Percentiles rank a stretch among this genome's conserved stretches.
phyloP scores from a whole-genome alignment of 1,140 invertebrate genomes.

The Bathynomus jamesi region DNA sequence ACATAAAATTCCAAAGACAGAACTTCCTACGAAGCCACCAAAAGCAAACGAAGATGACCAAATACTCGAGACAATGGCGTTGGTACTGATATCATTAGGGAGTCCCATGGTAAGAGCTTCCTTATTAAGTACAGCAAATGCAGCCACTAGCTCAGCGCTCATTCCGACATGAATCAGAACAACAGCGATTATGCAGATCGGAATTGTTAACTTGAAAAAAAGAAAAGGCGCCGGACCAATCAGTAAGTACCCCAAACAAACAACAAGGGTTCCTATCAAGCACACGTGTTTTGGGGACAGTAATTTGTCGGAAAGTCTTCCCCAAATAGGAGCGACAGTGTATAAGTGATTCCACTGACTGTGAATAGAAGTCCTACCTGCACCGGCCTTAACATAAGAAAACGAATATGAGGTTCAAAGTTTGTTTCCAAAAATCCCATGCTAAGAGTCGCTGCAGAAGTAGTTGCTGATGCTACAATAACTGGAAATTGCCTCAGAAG shows the following conservation, averaged over 20 bases:
- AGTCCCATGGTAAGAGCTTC: slow-evolving; percentile 62
- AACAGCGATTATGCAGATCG: slow-evolving; percentile 54
- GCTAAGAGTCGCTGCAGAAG: slow-evolving; percentile 65
- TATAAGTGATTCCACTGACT: slow-evolving; percentile 79
- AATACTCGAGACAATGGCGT: slow-evolving; percentile 70
- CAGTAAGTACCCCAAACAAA: slow-evolving; percentile 57
- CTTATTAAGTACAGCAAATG: slow-evolving; percentile 67
- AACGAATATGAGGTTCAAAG: slow-evolving; percentile 67
- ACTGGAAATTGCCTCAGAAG: slow-evolving; percentile 39
- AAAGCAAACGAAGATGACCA: slow-evolving; percentile 79
- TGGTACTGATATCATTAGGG: slow-evolving; percentile 70
- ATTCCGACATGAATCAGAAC: slow-evolving; percentile 69
- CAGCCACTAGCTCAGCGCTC: slow-evolving; percentile 68
- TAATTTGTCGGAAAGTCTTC: slow-evolving; percentile 65
- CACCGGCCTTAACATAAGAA: slow-evolving; percentile 62
- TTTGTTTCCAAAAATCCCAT: slow-evolving; percentile 75
- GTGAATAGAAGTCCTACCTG: slow-evolving; percentile 76
- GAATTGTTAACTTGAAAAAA: slow-evolving; percentile 14
- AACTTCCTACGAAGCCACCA: slow-evolving; percentile 74
- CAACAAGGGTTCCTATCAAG: slow-evolving; percentile 56
- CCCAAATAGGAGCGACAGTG: slow-evolving; percentile 68
- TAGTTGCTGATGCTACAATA: slow-evolving; percentile 55
- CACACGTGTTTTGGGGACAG: slow-evolving; percentile 58
- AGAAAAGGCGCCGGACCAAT: slow-evolving; percentile 54
- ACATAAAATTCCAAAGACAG: slow-evolving; percentile 63